Evolutionary conservation across 2,797 vertebrate genomes (phyloP), one percentile per base, ranked within the genome.

Genomic region (Perodicticus potto): DNA sequence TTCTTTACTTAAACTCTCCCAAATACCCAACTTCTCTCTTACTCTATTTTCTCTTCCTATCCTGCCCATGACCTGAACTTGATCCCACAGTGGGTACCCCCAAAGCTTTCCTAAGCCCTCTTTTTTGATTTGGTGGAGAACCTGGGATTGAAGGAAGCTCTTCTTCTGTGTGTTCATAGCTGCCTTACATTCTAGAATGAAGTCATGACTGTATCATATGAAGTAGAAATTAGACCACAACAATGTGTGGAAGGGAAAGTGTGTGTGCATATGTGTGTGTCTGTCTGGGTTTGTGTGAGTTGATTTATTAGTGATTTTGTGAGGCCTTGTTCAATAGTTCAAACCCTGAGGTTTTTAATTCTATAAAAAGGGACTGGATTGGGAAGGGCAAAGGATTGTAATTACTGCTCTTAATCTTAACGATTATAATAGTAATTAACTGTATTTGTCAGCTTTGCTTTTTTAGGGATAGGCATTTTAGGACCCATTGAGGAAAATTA

Each of bases 311-410:
- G 13, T 90, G 78, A 92, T 93, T 93, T 92, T 83, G 57, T 88
- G 43, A 86, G 7, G 20, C 14, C 90, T 70, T 89, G 23, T 89
- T 16, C 16, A 86, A 7, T 87, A 72, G 0, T 86, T 93, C 61
- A 89, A 83, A 88, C 93, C 55, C 20, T 90, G 49, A 87, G 37
- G 12, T 2, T 61, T 96, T 97, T 90, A 22, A 86, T 90, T 92
- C 77, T 69, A 8, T 83, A 14, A 94, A 83, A 40, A 86, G 8
- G 3, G 11, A 14, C 19, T 85, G 37, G 27, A 55, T 82, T 95
- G 73, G 19, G 65, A 80, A 90, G 45, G 22, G 8, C 34, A 88
- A 76, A 80, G 7, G 14, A 40, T 76, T 92, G 32, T 85, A 88
- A 77, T 91, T 85, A 67, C 29, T 82, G 16, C 13, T 85, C 8